phyloP scores from a whole-genome alignment of 2,113 vertebrate species.

The Aptenodytes forsteri region DNA sequence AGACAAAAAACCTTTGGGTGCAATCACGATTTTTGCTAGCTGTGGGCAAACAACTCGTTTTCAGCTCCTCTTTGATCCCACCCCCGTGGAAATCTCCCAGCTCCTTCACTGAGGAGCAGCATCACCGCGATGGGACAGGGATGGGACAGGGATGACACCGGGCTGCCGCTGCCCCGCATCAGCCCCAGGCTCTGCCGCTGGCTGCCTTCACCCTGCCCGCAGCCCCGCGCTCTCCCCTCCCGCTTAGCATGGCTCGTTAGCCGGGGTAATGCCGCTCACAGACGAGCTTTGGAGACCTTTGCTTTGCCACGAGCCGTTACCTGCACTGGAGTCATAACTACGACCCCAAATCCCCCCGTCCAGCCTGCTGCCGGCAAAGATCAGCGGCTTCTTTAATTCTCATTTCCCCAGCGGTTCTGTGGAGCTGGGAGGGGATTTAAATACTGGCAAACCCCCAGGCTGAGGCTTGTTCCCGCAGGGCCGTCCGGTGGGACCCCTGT shows the following conservation, averaged over 20 bases:
- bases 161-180: neutral
- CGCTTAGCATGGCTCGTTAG: neutral
- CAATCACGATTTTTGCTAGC: neutral
- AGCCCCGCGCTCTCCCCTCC: neutral
- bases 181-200: neutral
- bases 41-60: rapidly evolving
- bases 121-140: neutral
- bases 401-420: neutral
- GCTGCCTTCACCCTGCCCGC: neutral
- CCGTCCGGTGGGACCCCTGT: rapidly evolving
- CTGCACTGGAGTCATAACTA: rapidly evolving
- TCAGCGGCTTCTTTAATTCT: neutral
- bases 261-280: neutral
- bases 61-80: neutral
- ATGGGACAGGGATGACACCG: neutral
- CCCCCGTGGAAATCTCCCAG: neutral
- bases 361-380: rapidly evolving
- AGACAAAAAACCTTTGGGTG: neutral
- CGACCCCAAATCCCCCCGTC: neutral
- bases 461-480: neutral
- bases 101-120: neutral
- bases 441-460: neutral
- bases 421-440: neutral
- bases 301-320: neutral
- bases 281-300: neutral